Evolutionary conservation across 1,140 invertebrate genomes (phyloP), one percentile per base, ranked within the genome.

Genomic region (Tachypleus tridentatus): DNA sequence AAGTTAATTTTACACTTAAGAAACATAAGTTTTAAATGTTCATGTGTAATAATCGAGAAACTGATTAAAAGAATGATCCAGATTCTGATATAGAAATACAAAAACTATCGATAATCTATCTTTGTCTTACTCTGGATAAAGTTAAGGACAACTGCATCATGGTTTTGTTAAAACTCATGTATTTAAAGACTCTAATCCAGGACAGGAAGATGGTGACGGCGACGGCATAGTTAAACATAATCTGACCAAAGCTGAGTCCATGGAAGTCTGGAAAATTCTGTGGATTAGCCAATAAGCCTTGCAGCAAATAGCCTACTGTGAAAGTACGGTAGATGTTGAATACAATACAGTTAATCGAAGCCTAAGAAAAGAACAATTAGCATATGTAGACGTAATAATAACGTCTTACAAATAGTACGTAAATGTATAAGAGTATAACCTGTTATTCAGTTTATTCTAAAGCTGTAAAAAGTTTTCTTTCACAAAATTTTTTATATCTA

Each of bases 91-190:
- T 29, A 29, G 29, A 29, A 29, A 29, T 29, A 29, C 29, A 29
- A 29, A 29, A 29, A 29, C 29, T 29, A 29, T 29, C 29, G 29
- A 29, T 29, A 29, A 29, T 29, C 29, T 29, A 29, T 29, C 29
- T 29, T 29, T 29, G 29, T 29, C 29, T 29, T 69, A 79, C 77
- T 65, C 78, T 73, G 9, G 77, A 80, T 6, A 89, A 74, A 3
- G 87, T 88, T 8, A 81, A 82, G 53, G 81, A 85, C 59, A 89
- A 79, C 73, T 89, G 86, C 3, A 82, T 82, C 82, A 89, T 87
- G 0, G 87, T 87, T 76, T 85, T 86, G 76, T 88, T 89, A 72
- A 89, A 87, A 67, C 80, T 82, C 71, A 84, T 82, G 74, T 84
- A 84, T 73, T 84, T 84, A 76, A 84, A 84, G 58, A 84, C 76